Evolutionary conservation across 2,888 invertebrate species (phyloP), one percentile per base, ranked within the genome.

Genomic region (Invenusta paracnida): DNA sequence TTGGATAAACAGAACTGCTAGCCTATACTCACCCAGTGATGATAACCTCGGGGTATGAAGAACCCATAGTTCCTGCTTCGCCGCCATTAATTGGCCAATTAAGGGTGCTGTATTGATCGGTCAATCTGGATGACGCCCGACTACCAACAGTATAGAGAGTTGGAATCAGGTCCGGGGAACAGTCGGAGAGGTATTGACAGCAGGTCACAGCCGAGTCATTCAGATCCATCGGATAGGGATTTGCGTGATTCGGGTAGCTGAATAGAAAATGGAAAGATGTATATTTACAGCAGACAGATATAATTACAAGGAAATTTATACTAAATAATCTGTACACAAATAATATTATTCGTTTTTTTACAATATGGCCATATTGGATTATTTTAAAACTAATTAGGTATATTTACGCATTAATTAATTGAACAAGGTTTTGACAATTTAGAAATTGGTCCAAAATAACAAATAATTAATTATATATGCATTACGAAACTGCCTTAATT

Each of bases 141-240:
- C 30, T 29, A 23, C 92, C 98, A 89, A 98, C 97, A 83, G 97
- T 96, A 93, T 98, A 98, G 92, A 98, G 95, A 88, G 98, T 98
- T 87, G 98, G 97, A 91, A 98, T 97, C 91, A 99, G 93, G 93
- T 99, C 98, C 87, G 96, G 95, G 81, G 98, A 98, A 92, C 98
- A 98, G 93, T 99, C 98, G 86, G 97, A 97, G 92, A 97, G 94
- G 93, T 99, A 99, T 87, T 95, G 94, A 92, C 97, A 96, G 93
- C 96, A 96, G 86, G 98, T 98, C 90, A 99, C 98, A 28, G 98
- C 96, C 85, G 97, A 97, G 93, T 99, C 98, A 93, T 99, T 98
- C 89, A 99, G 94, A 93, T 99, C 98, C 97, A 99, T 98, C 87
- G 98, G 96, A 93, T 99, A 98, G 81, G 98, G 99, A 93, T 98